These are phyloP conservation scores for Macrochelys suwanniensis DNA, from an alignment of 2,797 vertebrate species.

Conservation along the genomic window DNA sequence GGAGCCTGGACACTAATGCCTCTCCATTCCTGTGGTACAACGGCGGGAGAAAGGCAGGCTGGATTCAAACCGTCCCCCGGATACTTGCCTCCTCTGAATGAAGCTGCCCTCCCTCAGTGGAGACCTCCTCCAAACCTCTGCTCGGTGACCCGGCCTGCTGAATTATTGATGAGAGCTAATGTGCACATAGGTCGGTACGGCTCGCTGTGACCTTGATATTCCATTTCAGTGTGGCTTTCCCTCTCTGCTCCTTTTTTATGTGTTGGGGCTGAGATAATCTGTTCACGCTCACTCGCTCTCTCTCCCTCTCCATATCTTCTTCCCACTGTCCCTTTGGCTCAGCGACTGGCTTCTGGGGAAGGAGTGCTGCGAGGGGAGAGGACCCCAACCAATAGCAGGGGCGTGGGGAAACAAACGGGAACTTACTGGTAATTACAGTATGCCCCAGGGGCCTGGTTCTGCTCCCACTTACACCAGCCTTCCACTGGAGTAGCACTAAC, in stretches of 20 bases:
- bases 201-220: neutral
- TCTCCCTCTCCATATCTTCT: neutral
- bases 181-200: neutral
- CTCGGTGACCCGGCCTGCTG: fast-evolving
- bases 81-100: neutral
- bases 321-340: neutral
- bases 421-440: neutral
- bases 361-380: neutral
- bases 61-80: neutral
- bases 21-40: neutral
- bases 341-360: neutral
- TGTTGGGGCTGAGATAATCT: neutral
- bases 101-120: neutral
- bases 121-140: fast-evolving
- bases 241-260: neutral
- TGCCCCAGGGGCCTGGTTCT: neutral
- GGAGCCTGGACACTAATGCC: neutral
- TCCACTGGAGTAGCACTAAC: neutral
- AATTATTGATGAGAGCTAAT: neutral
- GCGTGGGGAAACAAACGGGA: neutral
- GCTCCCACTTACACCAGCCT: neutral
- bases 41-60: neutral
- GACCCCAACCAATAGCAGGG: neutral
- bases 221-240: neutral
- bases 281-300: neutral